Base-by-base conservation (phyloP, 2,888 invertebrate species). In the Hydriomena furcata region DNA sequence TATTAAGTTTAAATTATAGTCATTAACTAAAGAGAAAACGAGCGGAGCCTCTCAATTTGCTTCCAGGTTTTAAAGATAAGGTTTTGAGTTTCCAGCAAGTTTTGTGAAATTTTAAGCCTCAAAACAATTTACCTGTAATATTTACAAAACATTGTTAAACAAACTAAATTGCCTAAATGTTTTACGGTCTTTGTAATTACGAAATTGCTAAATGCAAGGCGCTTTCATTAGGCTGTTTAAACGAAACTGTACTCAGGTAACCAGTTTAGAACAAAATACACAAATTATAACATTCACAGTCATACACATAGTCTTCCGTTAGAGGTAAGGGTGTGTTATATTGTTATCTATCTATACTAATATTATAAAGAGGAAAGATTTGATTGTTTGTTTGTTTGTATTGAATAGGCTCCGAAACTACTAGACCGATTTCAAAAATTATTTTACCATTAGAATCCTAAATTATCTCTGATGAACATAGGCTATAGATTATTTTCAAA, bases 1-100 rank as follows among this genome's bases (percentile, higher is more conserved):
- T 84, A 84, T 81, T 77, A 82, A 83, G 80, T 86, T 84, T 74
- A 82, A 87, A 87, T 88, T 84, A 82, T 83, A 86, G 82, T 79
- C 82, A 80, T 85, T 83, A 84, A 73, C 73, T 82, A 78, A 82
- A 71, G 68, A 79, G 77, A 79, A 81, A 84, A 82, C 71, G 73
- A 80, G 73, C 70, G 69, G 66, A 61, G 66, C 63, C 68, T 78
- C 73, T 77, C 72, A 78, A 79, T 80, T 82, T 77, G 66, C 71
- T 72, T 74, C 71, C 62, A 71, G 66, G 62, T 72, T 74, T 76
- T 71, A 65, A 71, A 65, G 69, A 73, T 73, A 73, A 68, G 69
- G 74, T 78, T 76, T 82, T 65, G 57, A 63, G 62, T 80, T 79
- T 68, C 69, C 58, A 58, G 61, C 72, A 76, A 71, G 63, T 76